phyloP scores from a whole-genome alignment of 2,888 invertebrate species.

The Polydrusus pterygomalis region DNA sequence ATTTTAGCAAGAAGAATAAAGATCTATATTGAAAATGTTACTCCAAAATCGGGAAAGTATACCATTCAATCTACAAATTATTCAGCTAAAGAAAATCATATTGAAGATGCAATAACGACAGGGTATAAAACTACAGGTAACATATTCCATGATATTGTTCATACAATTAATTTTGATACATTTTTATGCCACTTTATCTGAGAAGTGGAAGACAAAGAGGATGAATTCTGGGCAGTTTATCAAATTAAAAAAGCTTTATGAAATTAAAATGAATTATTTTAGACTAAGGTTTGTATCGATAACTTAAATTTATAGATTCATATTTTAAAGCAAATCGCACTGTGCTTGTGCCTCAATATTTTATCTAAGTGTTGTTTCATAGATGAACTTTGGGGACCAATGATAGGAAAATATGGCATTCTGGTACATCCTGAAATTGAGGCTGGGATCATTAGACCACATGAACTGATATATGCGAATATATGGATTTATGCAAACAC shows the following conservation, averaged over 20 bases:
- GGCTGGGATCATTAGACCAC: slow-evolving; percentile 61
- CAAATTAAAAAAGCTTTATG: not conserved
- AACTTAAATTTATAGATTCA: too few species aligned
- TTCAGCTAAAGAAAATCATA: slow-evolving; percentile 56
- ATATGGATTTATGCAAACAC: slow-evolving; percentile 71
- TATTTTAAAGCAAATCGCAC: too few species aligned
- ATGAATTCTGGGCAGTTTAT: too few species aligned
- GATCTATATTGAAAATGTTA: slow-evolving; percentile 69
- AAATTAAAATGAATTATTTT: not conserved
- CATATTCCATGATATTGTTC: not conserved
- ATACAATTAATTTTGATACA: too few species aligned
- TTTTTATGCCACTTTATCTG: too few species aligned
- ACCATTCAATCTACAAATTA: slow-evolving; percentile 65
- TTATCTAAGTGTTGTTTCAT: slow-evolving; percentile 19
- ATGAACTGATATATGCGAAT: slow-evolving; percentile 64
- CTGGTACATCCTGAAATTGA: slow-evolving; percentile 64
- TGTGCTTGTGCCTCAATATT: too few species aligned
- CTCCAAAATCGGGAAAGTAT: slow-evolving; percentile 64
- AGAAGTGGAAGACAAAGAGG: too few species aligned
- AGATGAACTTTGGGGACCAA: slow-evolving; percentile 64
- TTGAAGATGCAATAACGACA: slow-evolving; percentile 44
- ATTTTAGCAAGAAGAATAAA: slow-evolving; percentile 66
- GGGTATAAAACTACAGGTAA: slow-evolving; percentile 52
- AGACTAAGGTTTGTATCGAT: too few species aligned
- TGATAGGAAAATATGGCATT: slow-evolving; percentile 66